Evolutionary conservation across 2,113 vertebrate species (phyloP), one percentile per base, ranked within the genome.

Genomic region (Bufo bufo): DNA sequence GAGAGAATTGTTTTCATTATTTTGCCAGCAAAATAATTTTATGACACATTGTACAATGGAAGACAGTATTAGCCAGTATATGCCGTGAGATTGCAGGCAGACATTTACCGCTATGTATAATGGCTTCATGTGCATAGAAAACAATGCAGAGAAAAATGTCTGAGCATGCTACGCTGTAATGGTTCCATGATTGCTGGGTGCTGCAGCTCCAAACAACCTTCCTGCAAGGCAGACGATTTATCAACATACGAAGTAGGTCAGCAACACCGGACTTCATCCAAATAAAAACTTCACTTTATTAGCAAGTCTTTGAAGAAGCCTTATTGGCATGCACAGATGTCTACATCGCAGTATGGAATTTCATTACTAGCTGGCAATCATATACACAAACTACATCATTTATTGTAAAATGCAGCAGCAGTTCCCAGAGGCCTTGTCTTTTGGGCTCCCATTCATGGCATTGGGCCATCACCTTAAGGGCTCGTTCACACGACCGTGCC

Each of bases 1-100:
- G 50, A 78, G 56, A 56, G 14, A 78, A 6, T 78, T 14, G 12
- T 78, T 78, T 78, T 78, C n/a, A 78, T 78, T 78, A 49, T 78
- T 78, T 56, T 56, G 77, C 50, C 75, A 52, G 75, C 47, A n/a
- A 20, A 77, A 77, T 52, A 0, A 50, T 77, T 77, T 77, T 77
- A 19, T 56, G 6, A 23, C 20, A 56, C 17, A 77, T 78, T 23
- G 77, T 78, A 78, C 77, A 78, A 54, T 54, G n/a, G 9, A 78
- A 52, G n/a, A 33, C 56, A 0, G 56, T 78, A 78, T 78, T 75
- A 75, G 43, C 72, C 20, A 47, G 45, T 20, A 20, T 50, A 50
- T 45, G 19, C 72, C 17, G 17, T 50, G 72, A 20, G 17, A 75
- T 75, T 49, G 47, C 43, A 45, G 45, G 4, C 16, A 49, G 45